Evolutionary conservation across 1,140 invertebrate species (phyloP).

Genomic region (Brachionus koreanus): DNA sequence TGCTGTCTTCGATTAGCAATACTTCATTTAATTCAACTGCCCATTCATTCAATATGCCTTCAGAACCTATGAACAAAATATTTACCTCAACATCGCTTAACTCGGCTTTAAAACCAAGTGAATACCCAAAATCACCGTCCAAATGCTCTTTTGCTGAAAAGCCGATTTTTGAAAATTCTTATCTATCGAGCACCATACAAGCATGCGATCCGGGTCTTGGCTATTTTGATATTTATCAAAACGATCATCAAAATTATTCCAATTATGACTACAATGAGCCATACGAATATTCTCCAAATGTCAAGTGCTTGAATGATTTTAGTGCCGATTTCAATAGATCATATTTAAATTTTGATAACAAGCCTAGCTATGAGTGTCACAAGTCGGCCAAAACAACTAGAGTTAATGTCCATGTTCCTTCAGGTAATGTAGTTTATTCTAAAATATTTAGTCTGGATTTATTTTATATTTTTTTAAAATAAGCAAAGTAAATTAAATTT

Average conservation of each 20-base stretch:
- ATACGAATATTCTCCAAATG: background rate
- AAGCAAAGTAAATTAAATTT: background rate
- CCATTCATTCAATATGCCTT: background rate
- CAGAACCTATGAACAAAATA: constrained; percentile 2
- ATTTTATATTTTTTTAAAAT: background rate
- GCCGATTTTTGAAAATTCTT: constrained; percentile 8
- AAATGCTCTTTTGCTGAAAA: background rate
- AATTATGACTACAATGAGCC: background rate
- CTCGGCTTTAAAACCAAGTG: background rate
- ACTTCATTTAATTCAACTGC: background rate
- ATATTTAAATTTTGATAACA: background rate
- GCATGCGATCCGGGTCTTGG: background rate
- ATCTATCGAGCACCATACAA: background rate
- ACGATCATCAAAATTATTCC: background rate
- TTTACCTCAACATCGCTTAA: constrained; percentile 14
- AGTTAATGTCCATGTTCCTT: background rate
- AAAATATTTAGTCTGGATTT: background rate
- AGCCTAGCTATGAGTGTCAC: background rate
- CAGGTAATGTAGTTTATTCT: background rate
- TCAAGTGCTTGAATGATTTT: constrained; percentile 14
- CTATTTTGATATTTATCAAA: background rate
- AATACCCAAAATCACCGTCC: background rate
- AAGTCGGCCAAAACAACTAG: background rate
- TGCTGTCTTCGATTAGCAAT: background rate
- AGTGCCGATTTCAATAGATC: background rate